These are phyloP conservation scores for Hypocryptadius cinnamomeus DNA, from an alignment of 2,113 vertebrate genomes.

Conservation along the genomic window DNA sequence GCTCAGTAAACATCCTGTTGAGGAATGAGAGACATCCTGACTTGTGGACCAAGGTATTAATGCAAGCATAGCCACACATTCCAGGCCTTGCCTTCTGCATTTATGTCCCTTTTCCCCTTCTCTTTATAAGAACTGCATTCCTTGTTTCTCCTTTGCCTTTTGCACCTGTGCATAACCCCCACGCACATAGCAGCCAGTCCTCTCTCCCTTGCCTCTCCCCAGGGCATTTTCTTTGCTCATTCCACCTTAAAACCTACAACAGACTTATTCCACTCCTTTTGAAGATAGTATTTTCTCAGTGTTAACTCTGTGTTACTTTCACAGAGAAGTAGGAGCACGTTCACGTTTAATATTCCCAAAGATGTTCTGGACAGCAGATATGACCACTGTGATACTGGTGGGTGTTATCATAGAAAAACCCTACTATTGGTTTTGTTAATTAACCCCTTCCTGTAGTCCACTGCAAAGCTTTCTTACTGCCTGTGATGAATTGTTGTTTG, in stretches of 20 bases:
- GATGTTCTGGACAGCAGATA: background rate
- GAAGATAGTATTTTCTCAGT: background rate
- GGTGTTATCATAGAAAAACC: background rate
- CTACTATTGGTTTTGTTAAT: background rate
- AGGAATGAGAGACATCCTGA: background rate
- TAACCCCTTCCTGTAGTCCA: background rate
- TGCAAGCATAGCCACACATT: background rate
- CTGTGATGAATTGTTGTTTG: background rate
- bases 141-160: background rate
- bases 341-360: background rate
- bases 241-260: background rate
- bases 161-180: background rate
- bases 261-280: background rate
- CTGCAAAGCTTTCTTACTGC: background rate
- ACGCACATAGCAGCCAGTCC: background rate
- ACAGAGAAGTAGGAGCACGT: accelerated
- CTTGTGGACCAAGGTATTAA: background rate
- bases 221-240: background rate
- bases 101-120: background rate
- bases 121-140: background rate
- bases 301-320: background rate
- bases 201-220: background rate
- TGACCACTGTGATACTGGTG: background rate
- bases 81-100: background rate
- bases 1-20: constrained; percentile 51